Evolutionary conservation across 2,113 vertebrate genomes (phyloP).

Genomic region (Chiloscyllium plagiosum): DNA sequence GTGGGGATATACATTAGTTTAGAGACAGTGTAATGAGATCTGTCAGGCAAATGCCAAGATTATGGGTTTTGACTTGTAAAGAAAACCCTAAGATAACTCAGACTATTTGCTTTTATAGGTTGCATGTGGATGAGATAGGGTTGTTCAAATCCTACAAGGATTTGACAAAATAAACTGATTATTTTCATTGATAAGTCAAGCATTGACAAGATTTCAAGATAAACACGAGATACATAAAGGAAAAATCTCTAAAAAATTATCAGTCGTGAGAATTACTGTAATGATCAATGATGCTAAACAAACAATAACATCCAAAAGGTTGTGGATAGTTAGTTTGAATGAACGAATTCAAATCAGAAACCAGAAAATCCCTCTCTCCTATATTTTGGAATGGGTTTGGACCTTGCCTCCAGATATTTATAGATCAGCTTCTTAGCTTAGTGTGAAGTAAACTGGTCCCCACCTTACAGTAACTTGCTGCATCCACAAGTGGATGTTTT

Average conservation of each 20-base stretch:
- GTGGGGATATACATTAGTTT: background rate
- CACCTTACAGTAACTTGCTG: background rate
- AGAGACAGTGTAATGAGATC: background rate
- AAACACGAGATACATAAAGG: background rate
- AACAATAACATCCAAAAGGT: background rate
- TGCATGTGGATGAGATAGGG: background rate
- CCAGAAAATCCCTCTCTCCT: background rate
- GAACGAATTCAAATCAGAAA: background rate
- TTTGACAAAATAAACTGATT: background rate
- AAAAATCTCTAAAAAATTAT: background rate
- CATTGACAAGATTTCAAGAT: background rate
- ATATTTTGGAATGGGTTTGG: background rate
- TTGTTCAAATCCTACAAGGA: background rate
- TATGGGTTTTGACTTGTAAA: background rate
- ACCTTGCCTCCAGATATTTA: background rate
- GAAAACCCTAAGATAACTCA: background rate
- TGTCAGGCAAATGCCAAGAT: background rate
- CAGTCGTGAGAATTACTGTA: background rate
- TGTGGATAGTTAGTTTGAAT: background rate
- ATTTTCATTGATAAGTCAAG: background rate
- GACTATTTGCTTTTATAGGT: background rate
- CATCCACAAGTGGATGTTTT: background rate
- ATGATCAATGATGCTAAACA: background rate
- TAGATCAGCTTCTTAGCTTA: background rate
- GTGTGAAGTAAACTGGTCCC: background rate